Evolutionary conservation across 2,888 invertebrate species (phyloP), one percentile per base, ranked within the genome.

Genomic region (Deilephila porcellus): DNA sequence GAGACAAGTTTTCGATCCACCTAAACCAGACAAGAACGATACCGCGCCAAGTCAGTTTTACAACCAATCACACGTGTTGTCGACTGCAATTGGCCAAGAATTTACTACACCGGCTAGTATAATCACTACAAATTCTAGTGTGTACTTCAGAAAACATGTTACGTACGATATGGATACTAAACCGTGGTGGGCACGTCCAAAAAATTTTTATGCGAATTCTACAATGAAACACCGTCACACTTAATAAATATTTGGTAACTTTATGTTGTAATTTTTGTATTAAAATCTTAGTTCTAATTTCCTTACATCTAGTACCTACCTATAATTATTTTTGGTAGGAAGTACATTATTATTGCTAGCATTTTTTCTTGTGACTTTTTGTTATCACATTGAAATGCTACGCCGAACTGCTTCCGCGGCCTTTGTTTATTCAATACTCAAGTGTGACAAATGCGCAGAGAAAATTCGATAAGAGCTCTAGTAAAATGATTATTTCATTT

Each of bases 1-100:
- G 78, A 76, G 60, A 83, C 80, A 84, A 64, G 73, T 73, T 6
- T 90, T 90, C 73, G 82, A 85, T 62, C 19, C 71, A 34, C 72
- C 75, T 19, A 52, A n/a, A 29, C 56, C 73, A 60, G 71, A 63
- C 1, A 7, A 25, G 8, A 73, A 73, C 32, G 67, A 73, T 6
- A 73, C 75, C 11, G 60, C 72, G 14, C 71, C 73, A 3, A 71
- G 17, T 71, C 73, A 74, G 29, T 32, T 74, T 59, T 73, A 45
- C n/a, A 77, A 78, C 20, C 67, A 53, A 8, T 63, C 76, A 8
- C 34, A 71, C 20, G 37, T 74, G 0, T 37, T 74, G 7, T 74
- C 73, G 25, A 72, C 71, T 0, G 62, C 60, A 19, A 29, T 70
- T 20, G 70, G 72, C 25, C 17, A 29, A 25, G 60, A 60, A 0